Evolutionary conservation across 2,888 invertebrate species (phyloP), one percentile per base, ranked within the genome.

Genomic region (Lamellibrachia satsuma): DNA sequence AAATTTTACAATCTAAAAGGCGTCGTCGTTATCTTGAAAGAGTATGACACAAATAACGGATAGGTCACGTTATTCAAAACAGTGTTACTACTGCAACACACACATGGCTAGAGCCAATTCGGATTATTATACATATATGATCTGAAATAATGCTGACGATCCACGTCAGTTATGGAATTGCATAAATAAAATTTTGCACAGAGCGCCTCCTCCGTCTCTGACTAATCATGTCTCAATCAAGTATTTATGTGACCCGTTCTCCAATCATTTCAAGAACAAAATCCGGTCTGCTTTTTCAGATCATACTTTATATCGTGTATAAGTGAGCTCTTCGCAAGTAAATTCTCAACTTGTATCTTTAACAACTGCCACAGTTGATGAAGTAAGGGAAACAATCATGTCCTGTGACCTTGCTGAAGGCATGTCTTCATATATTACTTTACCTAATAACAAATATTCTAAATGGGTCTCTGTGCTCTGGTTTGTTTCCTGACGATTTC

Each of bases 171-270:
- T 91, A 91, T 91, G 91, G 91, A 11, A 91, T 4, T 91, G 91
- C 27, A 91, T 91, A 91, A 91, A n/a, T 91, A 4, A 91, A 91
- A 91, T 91, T 22, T 91, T 91, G 27, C 27, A 91, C 91, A 91
- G 27, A 22, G n/a, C 3, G 91, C 91, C 91, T 91, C 22, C 91
- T 91, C 91, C 91, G 4, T 91, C 27, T n/a, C 91, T 91, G 27
- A 22, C 91, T 15, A 91, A 9, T 91, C 91, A 91, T 91, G 91
- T 27, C 22, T 91, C 91, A 91, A 91, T 91, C 39, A 91, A 91
- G 91, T 91, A 22, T 15, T 52, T 22, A 27, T 91, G 91, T n/a
- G 52, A 91, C 91, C 22, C 39, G 9, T 91, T 91, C 22, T 27
- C 91, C 15, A 91, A 27, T 39, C 91, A 91, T 91, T 91, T 6